Evolutionary conservation across 2,888 invertebrate species (phyloP).

Genomic region (Stenichneumon culpator): DNA sequence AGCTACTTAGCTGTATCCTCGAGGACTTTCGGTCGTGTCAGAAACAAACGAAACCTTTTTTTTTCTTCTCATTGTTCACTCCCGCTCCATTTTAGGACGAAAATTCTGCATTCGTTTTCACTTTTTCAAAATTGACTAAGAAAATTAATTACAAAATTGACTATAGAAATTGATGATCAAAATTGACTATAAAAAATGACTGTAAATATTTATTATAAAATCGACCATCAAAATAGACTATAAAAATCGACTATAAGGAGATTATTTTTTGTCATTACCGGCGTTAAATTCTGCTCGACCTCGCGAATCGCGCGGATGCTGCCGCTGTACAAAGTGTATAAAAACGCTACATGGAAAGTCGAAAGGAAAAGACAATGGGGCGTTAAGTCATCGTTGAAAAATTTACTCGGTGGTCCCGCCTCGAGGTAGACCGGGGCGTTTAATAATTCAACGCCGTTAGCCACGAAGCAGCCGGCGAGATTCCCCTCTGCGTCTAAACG

Average conservation of each 20-base stretch:
- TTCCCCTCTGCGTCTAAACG: constrained; percentile 51
- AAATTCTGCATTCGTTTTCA: too few relatives aligned
- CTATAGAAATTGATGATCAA: too few relatives aligned
- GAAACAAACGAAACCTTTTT: background rate
- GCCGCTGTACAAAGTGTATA: background rate
- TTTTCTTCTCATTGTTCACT: too few relatives aligned
- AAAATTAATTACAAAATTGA: background rate
- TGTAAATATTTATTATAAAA: too few relatives aligned
- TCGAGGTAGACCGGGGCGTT: constrained; percentile 67
- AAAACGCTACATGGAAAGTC: constrained; percentile 45
- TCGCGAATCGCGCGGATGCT: background rate
- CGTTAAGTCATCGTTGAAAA: constrained; percentile 74
- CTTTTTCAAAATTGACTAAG: too few relatives aligned
- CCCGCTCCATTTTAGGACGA: too few relatives aligned
- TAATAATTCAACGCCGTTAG: constrained; percentile 76
- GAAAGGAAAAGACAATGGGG: constrained; percentile 72
- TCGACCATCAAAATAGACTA: too few relatives aligned
- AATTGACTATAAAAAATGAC: too few relatives aligned
- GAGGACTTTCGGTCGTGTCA: background rate
- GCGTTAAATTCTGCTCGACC: background rate
- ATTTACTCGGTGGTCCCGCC: constrained; percentile 71
- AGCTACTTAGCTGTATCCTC: background rate
- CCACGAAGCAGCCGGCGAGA: constrained; percentile 32
- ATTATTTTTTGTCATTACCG: background rate
- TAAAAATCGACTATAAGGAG: too few relatives aligned